Conservation (phyloP, 2,888 invertebrate genomes). For the Pandemis heparana region DNA sequence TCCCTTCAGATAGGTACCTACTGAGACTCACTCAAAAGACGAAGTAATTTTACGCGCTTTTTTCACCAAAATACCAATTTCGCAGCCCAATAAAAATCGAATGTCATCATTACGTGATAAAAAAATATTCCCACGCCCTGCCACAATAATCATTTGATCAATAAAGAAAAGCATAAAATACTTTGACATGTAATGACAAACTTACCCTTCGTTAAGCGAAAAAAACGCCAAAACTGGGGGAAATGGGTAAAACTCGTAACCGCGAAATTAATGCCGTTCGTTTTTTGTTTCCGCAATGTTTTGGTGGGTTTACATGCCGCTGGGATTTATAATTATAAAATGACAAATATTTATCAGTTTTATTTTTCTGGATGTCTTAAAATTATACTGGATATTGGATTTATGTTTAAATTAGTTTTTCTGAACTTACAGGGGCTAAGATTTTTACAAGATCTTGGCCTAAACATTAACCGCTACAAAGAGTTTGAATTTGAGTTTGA, state of each 20-base stretch:
- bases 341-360: too few species aligned
- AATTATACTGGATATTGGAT: too few species aligned
- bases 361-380: too few species aligned
- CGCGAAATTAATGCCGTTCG: conserved; percentile 66
- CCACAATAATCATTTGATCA: conserved; percentile 63
- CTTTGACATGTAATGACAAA: conserved; percentile 81
- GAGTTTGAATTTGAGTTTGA: too few species aligned
- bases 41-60: conserved; percentile 16
- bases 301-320: conserved; percentile 40
- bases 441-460: too few species aligned
- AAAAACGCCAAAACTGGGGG: conserved; percentile 57
- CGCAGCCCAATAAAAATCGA: conserved; percentile 60
- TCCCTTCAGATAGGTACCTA: neutral
- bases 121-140: conserved; percentile 70
- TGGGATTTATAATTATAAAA: neutral
- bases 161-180: conserved; percentile 75
- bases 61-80: conserved; percentile 32
- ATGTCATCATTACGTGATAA: conserved; percentile 76
- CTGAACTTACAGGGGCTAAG: too few species aligned
- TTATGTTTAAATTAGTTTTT: too few species aligned
- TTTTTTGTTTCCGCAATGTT: conserved; percentile 43
- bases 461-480: too few species aligned
- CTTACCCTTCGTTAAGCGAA: conserved; percentile 61
- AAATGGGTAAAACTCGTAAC: conserved; percentile 61
- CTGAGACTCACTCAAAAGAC: neutral